Evolutionary conservation across 2,113 vertebrate species (phyloP).

Genomic region (Callithrix jacchus): DNA sequence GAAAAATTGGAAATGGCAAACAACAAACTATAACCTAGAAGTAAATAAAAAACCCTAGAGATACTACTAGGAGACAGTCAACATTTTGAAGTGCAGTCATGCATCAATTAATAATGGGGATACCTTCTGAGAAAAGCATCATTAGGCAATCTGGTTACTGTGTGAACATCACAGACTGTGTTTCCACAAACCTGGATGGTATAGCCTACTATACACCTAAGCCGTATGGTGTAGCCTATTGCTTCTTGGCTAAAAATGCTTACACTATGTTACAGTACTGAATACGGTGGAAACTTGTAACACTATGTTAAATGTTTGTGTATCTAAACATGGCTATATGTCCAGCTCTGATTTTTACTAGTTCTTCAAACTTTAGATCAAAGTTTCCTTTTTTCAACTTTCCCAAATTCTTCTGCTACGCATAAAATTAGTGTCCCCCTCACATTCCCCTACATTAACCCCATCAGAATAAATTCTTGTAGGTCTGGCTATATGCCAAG

Average conservation of each 20-base stretch:
- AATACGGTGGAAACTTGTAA: not conserved
- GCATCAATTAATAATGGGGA: not conserved
- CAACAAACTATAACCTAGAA: not conserved
- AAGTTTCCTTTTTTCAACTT: conserved; percentile 38
- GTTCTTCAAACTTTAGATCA: not conserved
- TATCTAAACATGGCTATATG: not conserved
- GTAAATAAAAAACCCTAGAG: not conserved
- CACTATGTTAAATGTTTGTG: not conserved
- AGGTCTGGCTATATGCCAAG: not conserved
- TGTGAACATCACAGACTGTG: not conserved
- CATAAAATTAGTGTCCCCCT: not conserved
- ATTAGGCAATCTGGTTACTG: not conserved
- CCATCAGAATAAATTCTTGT: not conserved
- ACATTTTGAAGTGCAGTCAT: not conserved
- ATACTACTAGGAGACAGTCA: not conserved
- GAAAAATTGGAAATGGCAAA: not conserved
- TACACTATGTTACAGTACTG: not conserved
- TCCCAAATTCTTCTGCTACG: not conserved
- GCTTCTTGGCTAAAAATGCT: not conserved
- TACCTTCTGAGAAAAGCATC: not conserved
- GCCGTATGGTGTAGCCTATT: not conserved
- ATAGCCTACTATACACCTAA: not conserved
- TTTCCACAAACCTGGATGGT: not conserved
- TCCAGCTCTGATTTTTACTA: not conserved
- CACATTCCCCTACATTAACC: not conserved